phyloP scores from a whole-genome alignment of 1,140 invertebrate species.

The Xylocopa sonorina region DNA sequence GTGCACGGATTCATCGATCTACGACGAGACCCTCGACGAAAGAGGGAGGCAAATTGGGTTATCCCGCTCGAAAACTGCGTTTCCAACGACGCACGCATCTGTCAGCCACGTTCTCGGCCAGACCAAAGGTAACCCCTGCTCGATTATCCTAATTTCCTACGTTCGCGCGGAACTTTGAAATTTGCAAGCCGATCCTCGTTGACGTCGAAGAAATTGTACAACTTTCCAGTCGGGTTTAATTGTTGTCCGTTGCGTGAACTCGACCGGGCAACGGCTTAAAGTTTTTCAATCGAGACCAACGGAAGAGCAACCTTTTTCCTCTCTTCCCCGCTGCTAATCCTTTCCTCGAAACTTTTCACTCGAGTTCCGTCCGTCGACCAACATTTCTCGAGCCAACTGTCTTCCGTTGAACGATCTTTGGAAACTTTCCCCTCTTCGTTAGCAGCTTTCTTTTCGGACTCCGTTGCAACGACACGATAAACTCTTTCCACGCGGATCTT shows the following conservation, averaged over 20 bases:
- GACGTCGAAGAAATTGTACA: background rate
- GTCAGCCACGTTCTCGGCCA: no score
- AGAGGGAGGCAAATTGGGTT: conserved; percentile 50
- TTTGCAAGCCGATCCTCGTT: background rate
- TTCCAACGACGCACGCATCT: conserved; percentile 5
- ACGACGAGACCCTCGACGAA: conserved; percentile 33
- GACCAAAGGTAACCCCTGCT: conserved; percentile 12
- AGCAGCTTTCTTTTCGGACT: no score
- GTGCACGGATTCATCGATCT: conserved; percentile 50
- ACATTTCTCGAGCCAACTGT: no score
- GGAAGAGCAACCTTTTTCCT: background rate
- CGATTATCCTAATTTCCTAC: conserved; percentile 38
- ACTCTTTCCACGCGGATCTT: background rate
- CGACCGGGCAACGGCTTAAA: no score
- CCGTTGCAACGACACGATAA: background rate
- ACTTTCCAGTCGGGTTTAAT: conserved; percentile 4
- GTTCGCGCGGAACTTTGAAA: conserved; percentile 8
- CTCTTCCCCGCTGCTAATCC: background rate
- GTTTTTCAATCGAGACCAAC: background rate
- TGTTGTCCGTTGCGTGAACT: background rate
- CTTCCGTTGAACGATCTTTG: no score
- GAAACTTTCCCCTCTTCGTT: background rate
- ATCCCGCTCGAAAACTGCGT: conserved; percentile 17
- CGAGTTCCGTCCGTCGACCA: no score
- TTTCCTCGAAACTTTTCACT: background rate